These are phyloP conservation scores for Pterobdella sp. DNA, from an alignment of 2,888 invertebrate species.

Conservation along the genomic window DNA sequence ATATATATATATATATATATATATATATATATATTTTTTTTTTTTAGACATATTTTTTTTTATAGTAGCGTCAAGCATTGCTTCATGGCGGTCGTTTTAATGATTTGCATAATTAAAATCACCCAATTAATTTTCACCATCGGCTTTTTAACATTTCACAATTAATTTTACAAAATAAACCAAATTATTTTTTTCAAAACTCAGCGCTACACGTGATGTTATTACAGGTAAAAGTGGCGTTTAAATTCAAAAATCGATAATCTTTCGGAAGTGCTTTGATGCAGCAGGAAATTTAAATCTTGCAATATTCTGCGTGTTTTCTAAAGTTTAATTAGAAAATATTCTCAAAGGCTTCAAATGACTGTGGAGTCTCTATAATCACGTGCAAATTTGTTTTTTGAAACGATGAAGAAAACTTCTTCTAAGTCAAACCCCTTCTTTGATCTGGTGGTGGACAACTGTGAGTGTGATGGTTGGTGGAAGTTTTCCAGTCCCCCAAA, in stretches of 20 bases:
- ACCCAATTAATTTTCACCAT: background rate
- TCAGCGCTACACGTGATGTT: background rate
- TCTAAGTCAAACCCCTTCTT: background rate
- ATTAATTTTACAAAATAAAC: background rate
- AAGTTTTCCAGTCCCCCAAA: background rate
- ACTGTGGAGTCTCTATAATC: no score
- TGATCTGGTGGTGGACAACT: background rate
- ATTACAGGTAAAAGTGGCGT: background rate
- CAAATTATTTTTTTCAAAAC: background rate
- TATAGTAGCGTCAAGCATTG: no score
- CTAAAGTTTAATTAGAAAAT: background rate
- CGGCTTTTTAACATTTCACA: background rate
- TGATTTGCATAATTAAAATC: no score
- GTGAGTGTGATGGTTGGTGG: conserved; percentile 9
- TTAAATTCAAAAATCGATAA: conserved; percentile 14
- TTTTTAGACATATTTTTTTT: no score
- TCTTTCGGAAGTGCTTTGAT: conserved; percentile 1
- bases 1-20: no score
- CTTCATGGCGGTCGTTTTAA: no score
- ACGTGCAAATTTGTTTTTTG: no score
- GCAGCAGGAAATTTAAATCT: background rate
- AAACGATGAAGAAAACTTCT: no score
- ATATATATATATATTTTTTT: no score
- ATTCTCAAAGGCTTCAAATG: background rate
- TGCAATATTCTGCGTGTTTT: background rate